phyloP scores from a whole-genome alignment of 2,113 vertebrate species.

The Ursus arctos region DNA sequence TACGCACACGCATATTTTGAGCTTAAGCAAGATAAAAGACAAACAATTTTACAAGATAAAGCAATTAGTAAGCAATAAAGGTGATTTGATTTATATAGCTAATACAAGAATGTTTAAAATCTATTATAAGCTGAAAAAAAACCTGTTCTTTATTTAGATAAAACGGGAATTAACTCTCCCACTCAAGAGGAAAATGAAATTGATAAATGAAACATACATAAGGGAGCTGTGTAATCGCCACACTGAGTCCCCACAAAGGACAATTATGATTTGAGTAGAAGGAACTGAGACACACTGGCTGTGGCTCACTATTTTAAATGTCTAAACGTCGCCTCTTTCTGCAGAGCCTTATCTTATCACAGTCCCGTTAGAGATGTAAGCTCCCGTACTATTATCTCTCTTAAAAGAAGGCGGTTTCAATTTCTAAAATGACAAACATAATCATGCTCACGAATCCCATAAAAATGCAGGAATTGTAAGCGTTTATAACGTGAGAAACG shows the following conservation, averaged over 20 bases:
- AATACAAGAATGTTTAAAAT: conserved; percentile 67
- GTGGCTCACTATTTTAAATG: not conserved
- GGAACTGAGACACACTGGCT: not conserved
- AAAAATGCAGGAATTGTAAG: not conserved
- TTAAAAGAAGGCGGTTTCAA: not conserved
- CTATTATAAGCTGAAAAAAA: conserved; percentile 77
- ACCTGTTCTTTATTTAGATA: conserved; percentile 72
- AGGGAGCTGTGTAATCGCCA: conserved; percentile 29
- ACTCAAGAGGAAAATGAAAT: conserved; percentile 38
- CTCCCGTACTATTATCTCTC: not conserved
- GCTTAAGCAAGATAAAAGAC: not conserved
- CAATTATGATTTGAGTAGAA: conserved; percentile 21
- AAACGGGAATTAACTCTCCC: conserved; percentile 71
- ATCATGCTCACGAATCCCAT: not conserved
- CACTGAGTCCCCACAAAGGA: not conserved
- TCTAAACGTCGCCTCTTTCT: not conserved
- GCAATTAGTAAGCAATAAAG: conserved; percentile 46
- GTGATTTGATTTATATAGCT: conserved; percentile 65
- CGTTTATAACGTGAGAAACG: not conserved
- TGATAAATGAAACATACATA: conserved; percentile 40
- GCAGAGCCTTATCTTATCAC: not conserved
- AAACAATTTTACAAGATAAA: conserved; percentile 21
- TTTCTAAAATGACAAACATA: not conserved
- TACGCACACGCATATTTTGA: not conserved
- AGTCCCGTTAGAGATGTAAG: not conserved